Conservation (phyloP, 2,888 invertebrate genomes). For the Acanthosepion pharaonis region DNA sequence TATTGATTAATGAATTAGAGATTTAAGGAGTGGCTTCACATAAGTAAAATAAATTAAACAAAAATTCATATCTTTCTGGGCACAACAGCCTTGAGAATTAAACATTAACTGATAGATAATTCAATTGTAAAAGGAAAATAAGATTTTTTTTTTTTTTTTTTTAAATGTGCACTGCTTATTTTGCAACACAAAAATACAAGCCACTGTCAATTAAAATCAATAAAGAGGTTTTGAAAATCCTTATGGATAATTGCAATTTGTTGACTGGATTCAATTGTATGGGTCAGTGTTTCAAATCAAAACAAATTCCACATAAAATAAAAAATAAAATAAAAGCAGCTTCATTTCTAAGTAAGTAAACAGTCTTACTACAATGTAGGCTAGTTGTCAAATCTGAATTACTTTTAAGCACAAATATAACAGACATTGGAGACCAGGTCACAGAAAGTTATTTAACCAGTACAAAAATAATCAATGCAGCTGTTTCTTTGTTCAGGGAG, state of each 20-base stretch:
- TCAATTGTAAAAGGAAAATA: background rate
- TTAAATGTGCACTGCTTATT: background rate
- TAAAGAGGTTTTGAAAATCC: background rate
- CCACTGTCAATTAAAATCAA: background rate
- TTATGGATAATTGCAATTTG: background rate
- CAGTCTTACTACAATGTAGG: too few relatives aligned
- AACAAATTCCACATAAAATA: too few relatives aligned
- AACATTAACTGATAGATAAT: too few relatives aligned
- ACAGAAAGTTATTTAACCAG: background rate
- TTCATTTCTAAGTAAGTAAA: too few relatives aligned
- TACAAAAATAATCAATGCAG: background rate
- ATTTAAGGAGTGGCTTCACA: background rate
- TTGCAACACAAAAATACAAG: background rate
- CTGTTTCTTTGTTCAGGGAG: background rate
- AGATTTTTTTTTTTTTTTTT: background rate
- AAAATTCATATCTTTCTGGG: background rate
- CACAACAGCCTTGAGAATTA: too few relatives aligned
- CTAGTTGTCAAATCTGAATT: too few relatives aligned
- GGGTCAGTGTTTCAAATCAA: too few relatives aligned
- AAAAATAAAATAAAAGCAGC: too few relatives aligned
- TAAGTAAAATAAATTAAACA: background rate
- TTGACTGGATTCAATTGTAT: background rate
- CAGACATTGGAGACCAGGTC: background rate
- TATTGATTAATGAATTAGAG: slow-evolving; percentile 21
- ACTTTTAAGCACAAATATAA: background rate